These are phyloP conservation scores for Bathybates hornii DNA, from an alignment of 2,113 vertebrate genomes.

Conservation along the genomic window DNA sequence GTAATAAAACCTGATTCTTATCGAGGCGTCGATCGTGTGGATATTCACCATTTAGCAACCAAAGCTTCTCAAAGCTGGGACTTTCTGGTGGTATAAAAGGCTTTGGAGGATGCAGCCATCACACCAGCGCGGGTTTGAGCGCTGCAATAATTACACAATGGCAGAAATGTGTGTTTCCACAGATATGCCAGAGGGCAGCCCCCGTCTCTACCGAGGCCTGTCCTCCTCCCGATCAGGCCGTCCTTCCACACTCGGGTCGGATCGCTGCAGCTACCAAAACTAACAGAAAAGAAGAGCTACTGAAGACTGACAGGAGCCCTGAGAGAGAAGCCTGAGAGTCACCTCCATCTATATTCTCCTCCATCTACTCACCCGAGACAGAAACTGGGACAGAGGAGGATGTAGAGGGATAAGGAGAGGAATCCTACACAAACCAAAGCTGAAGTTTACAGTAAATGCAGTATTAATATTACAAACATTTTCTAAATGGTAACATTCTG, in stretches of 20 bases:
- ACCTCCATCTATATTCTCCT: conserved; percentile 12
- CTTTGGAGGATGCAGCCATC: neutral
- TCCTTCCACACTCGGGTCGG: neutral
- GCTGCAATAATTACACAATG: neutral
- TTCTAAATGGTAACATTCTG: rapidly evolving
- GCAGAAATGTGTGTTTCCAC: neutral
- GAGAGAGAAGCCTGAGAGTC: neutral
- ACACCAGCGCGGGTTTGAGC: neutral
- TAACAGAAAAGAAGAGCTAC: neutral
- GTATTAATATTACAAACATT: neutral
- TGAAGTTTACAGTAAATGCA: neutral
- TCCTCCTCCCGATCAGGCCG: neutral
- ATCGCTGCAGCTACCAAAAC: neutral
- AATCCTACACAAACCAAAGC: neutral
- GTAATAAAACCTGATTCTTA: neutral
- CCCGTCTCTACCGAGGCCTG: neutral
- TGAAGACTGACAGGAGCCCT: neutral
- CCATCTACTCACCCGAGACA: neutral
- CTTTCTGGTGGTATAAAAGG: rapidly evolving
- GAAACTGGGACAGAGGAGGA: conserved; percentile 19
- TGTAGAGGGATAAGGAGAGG: neutral
- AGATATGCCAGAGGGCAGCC: neutral
- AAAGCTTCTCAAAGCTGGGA: neutral
- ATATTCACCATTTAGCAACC: neutral
- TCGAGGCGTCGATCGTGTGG: neutral